These are phyloP conservation scores for Melipona quadrifasciata DNA, from an alignment of 1,140 invertebrate species.

Conservation along the genomic window DNA sequence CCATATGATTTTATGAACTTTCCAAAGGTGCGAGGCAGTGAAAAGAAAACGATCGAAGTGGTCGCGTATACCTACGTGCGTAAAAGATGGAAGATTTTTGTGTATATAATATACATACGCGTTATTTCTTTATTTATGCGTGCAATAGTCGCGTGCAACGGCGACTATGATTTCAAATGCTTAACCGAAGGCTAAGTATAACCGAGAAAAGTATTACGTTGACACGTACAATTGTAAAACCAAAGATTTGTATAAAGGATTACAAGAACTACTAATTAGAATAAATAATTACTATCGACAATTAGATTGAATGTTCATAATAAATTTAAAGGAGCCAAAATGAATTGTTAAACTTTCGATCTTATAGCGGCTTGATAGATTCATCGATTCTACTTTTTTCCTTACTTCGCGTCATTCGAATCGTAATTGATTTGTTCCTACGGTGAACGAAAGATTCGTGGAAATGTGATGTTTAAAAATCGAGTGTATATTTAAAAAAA, in stretches of 20 bases:
- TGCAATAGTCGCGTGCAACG: conserved; percentile 16
- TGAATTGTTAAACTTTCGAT: conserved; percentile 79
- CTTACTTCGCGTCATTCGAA: background rate
- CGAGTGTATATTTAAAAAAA: background rate
- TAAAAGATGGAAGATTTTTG: conserved; percentile 40
- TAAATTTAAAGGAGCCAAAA: conserved; percentile 76
- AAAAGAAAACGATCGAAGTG: conserved; percentile 26
- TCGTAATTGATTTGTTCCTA: background rate
- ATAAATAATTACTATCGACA: conserved; percentile 66
- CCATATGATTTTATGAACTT: background rate
- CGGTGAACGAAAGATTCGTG: background rate
- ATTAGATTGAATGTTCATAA: conserved; percentile 79
- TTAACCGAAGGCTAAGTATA: conserved; percentile 23
- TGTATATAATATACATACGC: conserved; percentile 21
- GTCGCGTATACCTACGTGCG: conserved; percentile 40
- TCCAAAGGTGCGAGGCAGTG: background rate
- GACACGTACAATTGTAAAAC: conserved; percentile 40
- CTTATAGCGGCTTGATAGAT: conserved; percentile 53
- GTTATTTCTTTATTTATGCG: conserved; percentile 47
- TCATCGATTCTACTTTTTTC: background rate
- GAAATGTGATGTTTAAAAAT: background rate
- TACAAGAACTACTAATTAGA: conserved; percentile 58
- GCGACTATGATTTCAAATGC: conserved; percentile 33
- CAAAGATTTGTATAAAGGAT: conserved; percentile 74
- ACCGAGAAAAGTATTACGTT: conserved; percentile 67